Conservation (phyloP, 2,113 vertebrate genomes). For the Albula goreensis region DNA sequence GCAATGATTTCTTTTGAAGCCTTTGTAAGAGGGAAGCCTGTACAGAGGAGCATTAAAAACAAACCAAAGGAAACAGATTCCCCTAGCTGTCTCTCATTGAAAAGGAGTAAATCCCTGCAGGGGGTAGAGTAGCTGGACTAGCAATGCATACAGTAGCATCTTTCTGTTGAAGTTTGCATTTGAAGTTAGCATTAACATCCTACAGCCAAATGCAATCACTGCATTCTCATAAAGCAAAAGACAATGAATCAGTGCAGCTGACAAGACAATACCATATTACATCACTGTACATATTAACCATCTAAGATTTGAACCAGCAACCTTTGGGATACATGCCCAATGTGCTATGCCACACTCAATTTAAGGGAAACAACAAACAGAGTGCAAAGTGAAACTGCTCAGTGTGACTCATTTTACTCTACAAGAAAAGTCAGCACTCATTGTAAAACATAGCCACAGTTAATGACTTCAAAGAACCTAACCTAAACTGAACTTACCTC, state of each 20-base stretch:
- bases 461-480: background rate
- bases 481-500: background rate
- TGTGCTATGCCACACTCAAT: background rate
- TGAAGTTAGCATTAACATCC: background rate
- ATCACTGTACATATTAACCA: background rate
- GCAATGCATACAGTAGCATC: background rate
- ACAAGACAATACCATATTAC: background rate
- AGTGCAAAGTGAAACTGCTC: background rate
- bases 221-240: background rate
- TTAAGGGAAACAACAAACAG: background rate
- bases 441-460: background rate
- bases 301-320: background rate
- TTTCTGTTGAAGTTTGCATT: background rate
- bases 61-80: background rate
- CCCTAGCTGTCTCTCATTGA: background rate
- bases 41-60: background rate
- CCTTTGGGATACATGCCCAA: background rate
- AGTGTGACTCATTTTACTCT: background rate
- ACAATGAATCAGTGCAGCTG: too few relatives aligned
- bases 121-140: background rate
- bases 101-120: background rate
- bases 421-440: background rate
- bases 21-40: background rate
- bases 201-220: background rate
- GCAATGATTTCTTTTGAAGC: background rate